Conservation (phyloP, 2,113 vertebrate genomes). For the Cebus imitator region DNA sequence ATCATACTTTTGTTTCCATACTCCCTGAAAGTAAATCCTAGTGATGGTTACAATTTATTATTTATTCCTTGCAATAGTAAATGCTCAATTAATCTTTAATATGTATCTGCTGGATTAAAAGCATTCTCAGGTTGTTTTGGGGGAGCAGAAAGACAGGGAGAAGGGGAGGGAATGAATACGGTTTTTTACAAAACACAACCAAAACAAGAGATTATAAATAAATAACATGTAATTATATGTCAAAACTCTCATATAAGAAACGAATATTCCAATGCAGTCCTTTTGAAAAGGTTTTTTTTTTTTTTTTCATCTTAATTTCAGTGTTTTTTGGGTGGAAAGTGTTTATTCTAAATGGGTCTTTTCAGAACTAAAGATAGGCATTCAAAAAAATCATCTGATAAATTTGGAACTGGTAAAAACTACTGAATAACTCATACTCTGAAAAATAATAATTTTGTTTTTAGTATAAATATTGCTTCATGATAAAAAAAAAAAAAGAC, state of each 20-base stretch:
- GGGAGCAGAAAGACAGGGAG: neutral
- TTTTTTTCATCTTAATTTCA: too few species aligned
- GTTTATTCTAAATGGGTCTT: neutral
- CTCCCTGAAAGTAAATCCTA: neutral
- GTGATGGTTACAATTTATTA: neutral
- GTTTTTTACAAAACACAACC: neutral
- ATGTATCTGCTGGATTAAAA: neutral
- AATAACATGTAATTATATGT: neutral
- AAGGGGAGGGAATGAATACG: neutral
- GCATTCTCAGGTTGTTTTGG: neutral
- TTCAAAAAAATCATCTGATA: neutral
- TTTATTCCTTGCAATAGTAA: neutral
- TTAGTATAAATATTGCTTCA: neutral
- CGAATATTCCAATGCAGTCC: neutral
- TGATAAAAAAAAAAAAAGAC: neutral
- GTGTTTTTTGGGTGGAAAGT: too few species aligned
- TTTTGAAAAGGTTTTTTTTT: neutral
- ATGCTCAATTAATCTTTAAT: neutral
- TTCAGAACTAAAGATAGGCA: neutral
- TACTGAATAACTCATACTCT: neutral
- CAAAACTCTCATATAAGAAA: neutral
- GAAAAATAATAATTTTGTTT: neutral
- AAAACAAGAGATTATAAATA: neutral
- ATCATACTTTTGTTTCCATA: neutral
- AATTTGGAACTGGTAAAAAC: conserved; percentile 2